Conservation (phyloP, 2,113 vertebrate species). For the Sminthopsis crassicaudata region DNA sequence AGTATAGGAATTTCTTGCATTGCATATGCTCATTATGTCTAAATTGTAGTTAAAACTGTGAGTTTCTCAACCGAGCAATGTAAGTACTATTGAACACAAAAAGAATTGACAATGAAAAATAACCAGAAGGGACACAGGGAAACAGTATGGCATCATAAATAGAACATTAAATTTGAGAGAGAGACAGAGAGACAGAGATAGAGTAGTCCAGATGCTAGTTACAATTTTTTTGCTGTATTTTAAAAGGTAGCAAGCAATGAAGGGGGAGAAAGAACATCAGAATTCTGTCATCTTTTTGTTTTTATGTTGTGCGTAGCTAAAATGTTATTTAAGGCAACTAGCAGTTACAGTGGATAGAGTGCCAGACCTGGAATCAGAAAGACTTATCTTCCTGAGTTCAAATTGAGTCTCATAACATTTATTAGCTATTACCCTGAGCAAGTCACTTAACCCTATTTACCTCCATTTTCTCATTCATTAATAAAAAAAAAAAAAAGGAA, state of each 20-base stretch:
- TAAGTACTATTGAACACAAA: conserved; percentile 76
- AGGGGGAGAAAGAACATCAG: no score
- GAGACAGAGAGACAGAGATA: no score
- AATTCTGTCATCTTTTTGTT: neutral
- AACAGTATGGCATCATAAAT: neutral
- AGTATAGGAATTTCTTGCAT: conserved; percentile 49
- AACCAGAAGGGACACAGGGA: conserved; percentile 11
- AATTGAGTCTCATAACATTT: no score
- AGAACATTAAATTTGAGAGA: neutral
- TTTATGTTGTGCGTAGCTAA: neutral
- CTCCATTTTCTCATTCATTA: no score
- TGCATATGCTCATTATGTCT: conserved; percentile 54
- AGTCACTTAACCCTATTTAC: no score
- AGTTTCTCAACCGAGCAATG: conserved; percentile 69
- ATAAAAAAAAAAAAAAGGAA: no score
- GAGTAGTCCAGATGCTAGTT: neutral
- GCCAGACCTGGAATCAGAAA: neutral
- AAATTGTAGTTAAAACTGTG: conserved; percentile 72
- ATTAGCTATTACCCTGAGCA: no score
- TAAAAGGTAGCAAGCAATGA: neutral
- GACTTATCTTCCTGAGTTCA: neutral
- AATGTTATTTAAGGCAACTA: neutral
- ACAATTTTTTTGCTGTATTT: neutral
- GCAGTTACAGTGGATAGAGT: neutral
- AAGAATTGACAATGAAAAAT: conserved; percentile 65